Evolutionary conservation across 2,113 vertebrate species (phyloP).

Genomic region (Charadrius vociferus): DNA sequence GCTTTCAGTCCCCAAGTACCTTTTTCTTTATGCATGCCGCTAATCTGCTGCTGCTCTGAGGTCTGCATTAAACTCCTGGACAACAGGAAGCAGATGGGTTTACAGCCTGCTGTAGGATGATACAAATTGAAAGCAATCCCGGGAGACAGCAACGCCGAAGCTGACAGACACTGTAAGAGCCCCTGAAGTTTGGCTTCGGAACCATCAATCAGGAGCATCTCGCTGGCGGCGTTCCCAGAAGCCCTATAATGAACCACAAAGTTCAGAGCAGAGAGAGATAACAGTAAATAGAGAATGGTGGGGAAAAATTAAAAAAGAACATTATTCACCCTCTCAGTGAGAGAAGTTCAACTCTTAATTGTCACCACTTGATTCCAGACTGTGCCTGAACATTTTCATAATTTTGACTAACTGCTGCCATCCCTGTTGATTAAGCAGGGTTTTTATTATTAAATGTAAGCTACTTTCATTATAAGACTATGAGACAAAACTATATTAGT

Average conservation of each 20-base stretch:
- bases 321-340: background rate
- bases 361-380: background rate
- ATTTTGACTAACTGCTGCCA: background rate
- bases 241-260: slow-evolving; percentile 56
- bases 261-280: slow-evolving; percentile 54
- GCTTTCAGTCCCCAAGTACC: background rate
- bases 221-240: slow-evolving; percentile 42
- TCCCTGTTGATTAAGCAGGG: background rate
- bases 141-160: slow-evolving; percentile 14
- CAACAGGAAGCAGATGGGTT: slow-evolving; percentile 45
- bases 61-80: slow-evolving; percentile 55
- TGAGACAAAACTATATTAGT: background rate
- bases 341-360: slow-evolving; percentile 7
- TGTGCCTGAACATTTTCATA: background rate
- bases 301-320: background rate
- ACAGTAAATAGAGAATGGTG: slow-evolving; percentile 5
- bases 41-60: slow-evolving; percentile 32
- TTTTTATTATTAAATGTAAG: background rate
- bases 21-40: background rate
- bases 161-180: slow-evolving; percentile 41
- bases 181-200: slow-evolving; percentile 50
- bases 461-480: background rate
- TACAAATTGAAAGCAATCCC: slow-evolving; percentile 53
- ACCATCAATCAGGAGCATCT: slow-evolving; percentile 57
- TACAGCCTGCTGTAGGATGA: slow-evolving; percentile 44